A percentile compares a stretch with the other conserved stretches of the same genome.
phyloP scores from a whole-genome alignment of 1,140 invertebrate genomes.

The Proales similis region DNA sequence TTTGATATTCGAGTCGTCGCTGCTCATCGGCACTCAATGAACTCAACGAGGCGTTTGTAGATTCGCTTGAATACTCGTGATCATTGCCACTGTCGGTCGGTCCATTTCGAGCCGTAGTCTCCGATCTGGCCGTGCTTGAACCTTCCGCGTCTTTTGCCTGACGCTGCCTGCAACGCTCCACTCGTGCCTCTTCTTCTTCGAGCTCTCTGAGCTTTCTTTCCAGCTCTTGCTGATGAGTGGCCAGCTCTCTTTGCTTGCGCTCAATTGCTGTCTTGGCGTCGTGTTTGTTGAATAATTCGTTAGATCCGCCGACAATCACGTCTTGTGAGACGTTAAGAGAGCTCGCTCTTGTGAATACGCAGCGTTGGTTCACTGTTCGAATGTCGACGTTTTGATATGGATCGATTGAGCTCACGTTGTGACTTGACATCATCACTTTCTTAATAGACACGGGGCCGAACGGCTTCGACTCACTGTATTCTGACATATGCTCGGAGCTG shows the following conservation, averaged over 20 bases:
- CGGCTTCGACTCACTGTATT: no score
- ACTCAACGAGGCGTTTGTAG: not conserved
- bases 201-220: slow-evolving; percentile 25
- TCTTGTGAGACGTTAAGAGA: slow-evolving; percentile 26
- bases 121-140: not conserved
- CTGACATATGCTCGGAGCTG: no score
- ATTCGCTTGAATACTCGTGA: not conserved
- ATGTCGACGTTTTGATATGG: slow-evolving; percentile 7
- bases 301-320: slow-evolving; percentile 17
- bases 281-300: slow-evolving; percentile 31
- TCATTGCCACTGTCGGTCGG: slow-evolving; percentile 4
- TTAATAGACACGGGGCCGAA: no score
- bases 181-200: slow-evolving; percentile 11
- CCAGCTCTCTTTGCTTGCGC: slow-evolving; percentile 9
- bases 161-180: no score
- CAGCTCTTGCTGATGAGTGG: slow-evolving; percentile 18
- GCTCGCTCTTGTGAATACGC: slow-evolving; percentile 9
- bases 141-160: not conserved
- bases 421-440: slow-evolving; percentile 37
- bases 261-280: slow-evolving; percentile 24
- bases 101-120: slow-evolving; percentile 1
- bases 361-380: slow-evolving; percentile 3
- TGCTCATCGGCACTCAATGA: slow-evolving; percentile 3
- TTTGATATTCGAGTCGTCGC: slow-evolving; percentile 29
- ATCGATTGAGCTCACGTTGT: slow-evolving; percentile 32